Evolutionary conservation across 2,113 vertebrate species (phyloP), one percentile per base, ranked within the genome.

Genomic region (Nothocercus nigrocapillus): DNA sequence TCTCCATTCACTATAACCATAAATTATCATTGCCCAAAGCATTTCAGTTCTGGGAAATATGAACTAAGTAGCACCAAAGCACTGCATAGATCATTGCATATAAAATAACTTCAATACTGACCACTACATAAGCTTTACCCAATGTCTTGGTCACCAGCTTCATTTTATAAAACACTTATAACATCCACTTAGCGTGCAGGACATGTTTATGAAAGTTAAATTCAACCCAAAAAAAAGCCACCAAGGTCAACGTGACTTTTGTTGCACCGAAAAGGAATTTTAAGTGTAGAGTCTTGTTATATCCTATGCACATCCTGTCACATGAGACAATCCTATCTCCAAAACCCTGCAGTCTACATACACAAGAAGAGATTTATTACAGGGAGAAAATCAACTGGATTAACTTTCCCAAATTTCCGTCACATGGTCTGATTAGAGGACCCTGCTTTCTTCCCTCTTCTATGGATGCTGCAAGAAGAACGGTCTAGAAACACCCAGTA

Each of bases 361-460:
- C 3, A 22, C 11, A 14, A 12, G 30, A 44, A 1, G 2, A 63
- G 10, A 12, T 42, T 80, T 70, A 20, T 4, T 34, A 5, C 17
- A 62, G 51, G 51, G 24, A 22, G 17, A 40, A 80, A 85, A 44
- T 5, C 32, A 64, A 58, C 16, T 4, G 25, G 7, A 51, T 25
- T 8, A 82, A 20, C 32, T 27, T 34, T 20, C 45, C 68, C 80
- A 62, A 80, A 83, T 63, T 62, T n/a, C 44, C 58, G 0, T 13
- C 22, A 8, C 25, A 30, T 4, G 18, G 38, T 16, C 49, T 54
- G 44, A 32, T 21, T 27, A 66, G 44, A 75, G 59, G 67, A 56
- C n/a, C 0, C 0, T 30, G 14, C 42, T 11, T 49, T 22, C 40
- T 69, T 22, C 64, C 53, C 8, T 7, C 17, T 73, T 32, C 56